phyloP scores from a whole-genome alignment of 1,140 invertebrate genomes.

The Drosophila teissieri region DNA sequence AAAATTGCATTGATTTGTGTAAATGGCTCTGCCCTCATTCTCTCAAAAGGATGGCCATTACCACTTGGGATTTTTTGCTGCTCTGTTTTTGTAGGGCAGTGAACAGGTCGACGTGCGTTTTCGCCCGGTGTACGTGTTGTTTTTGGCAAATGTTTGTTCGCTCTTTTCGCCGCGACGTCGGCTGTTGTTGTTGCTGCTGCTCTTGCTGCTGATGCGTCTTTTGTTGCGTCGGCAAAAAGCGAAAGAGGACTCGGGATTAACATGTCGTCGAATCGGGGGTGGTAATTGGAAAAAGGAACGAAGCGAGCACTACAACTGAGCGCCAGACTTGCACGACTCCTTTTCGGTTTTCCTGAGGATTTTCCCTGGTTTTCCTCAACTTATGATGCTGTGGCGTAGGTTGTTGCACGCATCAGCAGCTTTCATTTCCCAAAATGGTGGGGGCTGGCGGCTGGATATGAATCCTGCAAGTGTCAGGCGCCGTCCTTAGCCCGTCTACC shows the following conservation, averaged over 20 bases:
- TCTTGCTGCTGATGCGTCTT: slow-evolving; percentile 27
- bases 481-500: slow-evolving; percentile 19
- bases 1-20: too few relatives aligned
- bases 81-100: slow-evolving; percentile 22
- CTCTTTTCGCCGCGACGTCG: slow-evolving; percentile 17
- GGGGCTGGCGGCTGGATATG: slow-evolving; percentile 30
- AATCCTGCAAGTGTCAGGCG: slow-evolving; percentile 71
- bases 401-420: slow-evolving; percentile 9
- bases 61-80: neutral
- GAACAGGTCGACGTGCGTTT: slow-evolving; percentile 3
- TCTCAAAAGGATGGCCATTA: neutral
- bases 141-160: slow-evolving; percentile 58
- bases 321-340: slow-evolving; percentile 11
- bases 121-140: slow-evolving; percentile 47
- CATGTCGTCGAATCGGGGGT: slow-evolving; percentile 1
- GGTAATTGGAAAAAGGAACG: slow-evolving; percentile 8
- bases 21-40: too few relatives aligned
- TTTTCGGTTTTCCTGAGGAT: slow-evolving; percentile 18
- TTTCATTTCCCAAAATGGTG: neutral
- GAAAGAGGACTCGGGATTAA: slow-evolving; percentile 9
- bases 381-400: slow-evolving; percentile 40
- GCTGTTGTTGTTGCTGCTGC: slow-evolving; percentile 12
- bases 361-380: slow-evolving; percentile 39
- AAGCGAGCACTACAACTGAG: neutral
- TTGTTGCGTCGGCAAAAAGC: slow-evolving; percentile 33